Conservation (phyloP, 1,140 invertebrate genomes). For the Capitella teleta region DNA sequence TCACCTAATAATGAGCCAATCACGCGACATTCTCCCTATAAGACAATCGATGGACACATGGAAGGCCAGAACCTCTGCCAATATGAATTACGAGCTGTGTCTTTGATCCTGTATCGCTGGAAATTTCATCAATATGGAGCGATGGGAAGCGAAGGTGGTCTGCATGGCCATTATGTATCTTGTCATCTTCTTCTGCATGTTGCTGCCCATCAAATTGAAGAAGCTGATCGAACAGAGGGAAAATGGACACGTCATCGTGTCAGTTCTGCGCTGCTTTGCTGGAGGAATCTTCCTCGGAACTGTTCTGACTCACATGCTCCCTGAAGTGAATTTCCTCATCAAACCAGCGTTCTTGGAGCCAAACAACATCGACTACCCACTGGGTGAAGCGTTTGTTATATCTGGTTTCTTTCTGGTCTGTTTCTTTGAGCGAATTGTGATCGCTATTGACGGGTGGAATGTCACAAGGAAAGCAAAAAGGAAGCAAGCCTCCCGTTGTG, state of each 20-base stretch:
- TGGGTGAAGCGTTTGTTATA: constrained; percentile 10
- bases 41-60: too few relatives aligned
- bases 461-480: neutral
- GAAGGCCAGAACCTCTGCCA: too few relatives aligned
- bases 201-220: constrained; percentile 4
- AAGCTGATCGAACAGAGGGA: neutral
- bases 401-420: constrained; percentile 11
- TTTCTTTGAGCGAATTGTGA: constrained; percentile 4
- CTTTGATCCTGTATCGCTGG: too few relatives aligned
- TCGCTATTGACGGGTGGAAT: constrained; percentile 1
- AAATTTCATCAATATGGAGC: too few relatives aligned
- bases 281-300: constrained; percentile 51
- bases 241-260: neutral
- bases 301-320: constrained; percentile 48
- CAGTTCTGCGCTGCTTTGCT: constrained; percentile 42
- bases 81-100: too few relatives aligned
- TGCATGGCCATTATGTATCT: neutral
- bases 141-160: constrained; percentile 9
- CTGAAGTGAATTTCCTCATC: constrained; percentile 42
- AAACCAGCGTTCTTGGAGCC: constrained; percentile 4
- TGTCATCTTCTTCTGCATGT: neutral
- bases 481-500: neutral
- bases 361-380: constrained; percentile 7
- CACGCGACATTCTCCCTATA: too few relatives aligned
- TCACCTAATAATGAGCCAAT: too few relatives aligned